Evolutionary conservation across 1,140 invertebrate species (phyloP), one percentile per base, ranked within the genome.

Genomic region (Lepidurus packardi): DNA sequence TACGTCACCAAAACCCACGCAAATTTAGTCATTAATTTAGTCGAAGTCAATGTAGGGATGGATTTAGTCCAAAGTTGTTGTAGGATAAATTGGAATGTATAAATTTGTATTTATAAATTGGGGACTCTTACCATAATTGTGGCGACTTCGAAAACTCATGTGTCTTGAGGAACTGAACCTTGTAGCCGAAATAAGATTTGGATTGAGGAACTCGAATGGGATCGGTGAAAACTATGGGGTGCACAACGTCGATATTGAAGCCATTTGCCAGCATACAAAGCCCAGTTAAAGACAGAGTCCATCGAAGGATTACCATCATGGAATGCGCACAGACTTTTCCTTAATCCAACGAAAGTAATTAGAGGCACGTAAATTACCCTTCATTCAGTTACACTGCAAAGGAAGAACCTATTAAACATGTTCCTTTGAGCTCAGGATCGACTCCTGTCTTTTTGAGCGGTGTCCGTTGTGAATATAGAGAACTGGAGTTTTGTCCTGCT

Each of bases 241-340:
- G 78, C 34, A 78, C 73, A 10, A 73, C 34, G 73, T 78, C 78
- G 34, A 78, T 78, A 24, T 78, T 78, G 73, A 74, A 78, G 41
- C 76, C 53, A 21, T 65, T 7, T 7, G 53, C 3, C 13, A 65
- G 21, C 6, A 65, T 21, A 13, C 53, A 65, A n/a, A 65, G 16
- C 8, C 16, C 16, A n/a, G 53, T 21, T 7, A 65, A 65, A 65
- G 16, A 65, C 1, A 16, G 6, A n/a, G 53, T 65, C 53, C 53
- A 65, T 16, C 21, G 16, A 13, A 65, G 16, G 21, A 65, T 65
- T 9, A 21, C 13, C 53, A 65, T 65, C 21, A 21, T 65, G 34
- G 34, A 34, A 34, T 34, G 34, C 3, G 34, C 34, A 34, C 34
- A 34, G 34, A 34, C 2, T 34, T 34, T 34, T 34, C 34, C 3